These are phyloP conservation scores for Yoshiicerus persimilis DNA, from an alignment of 1,140 invertebrate species.

Conservation along the genomic window DNA sequence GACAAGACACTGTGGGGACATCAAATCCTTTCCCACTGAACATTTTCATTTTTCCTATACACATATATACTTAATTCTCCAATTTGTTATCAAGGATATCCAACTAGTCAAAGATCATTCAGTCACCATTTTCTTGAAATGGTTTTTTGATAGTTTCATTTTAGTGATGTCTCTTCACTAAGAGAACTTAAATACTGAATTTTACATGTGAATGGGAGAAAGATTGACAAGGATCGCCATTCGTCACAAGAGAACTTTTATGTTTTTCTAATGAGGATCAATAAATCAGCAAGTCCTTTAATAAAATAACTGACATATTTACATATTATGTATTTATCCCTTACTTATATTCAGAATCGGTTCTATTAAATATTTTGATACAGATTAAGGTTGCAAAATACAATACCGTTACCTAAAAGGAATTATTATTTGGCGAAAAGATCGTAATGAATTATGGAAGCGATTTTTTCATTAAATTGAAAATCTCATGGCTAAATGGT, in stretches of 20 bases:
- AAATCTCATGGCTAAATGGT: background rate
- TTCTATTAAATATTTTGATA: background rate
- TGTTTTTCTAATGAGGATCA: background rate
- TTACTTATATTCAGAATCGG: background rate
- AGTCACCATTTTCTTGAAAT: too few relatives aligned
- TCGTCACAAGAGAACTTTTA: background rate
- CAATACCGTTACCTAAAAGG: background rate
- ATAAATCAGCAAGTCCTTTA: background rate
- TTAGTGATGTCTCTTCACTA: too few relatives aligned
- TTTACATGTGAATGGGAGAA: background rate
- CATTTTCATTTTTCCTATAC: too few relatives aligned
- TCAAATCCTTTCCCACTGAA: too few relatives aligned
- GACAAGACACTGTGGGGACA: too few relatives aligned
- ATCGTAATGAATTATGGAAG: background rate
- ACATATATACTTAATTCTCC: too few relatives aligned
- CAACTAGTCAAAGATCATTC: too few relatives aligned
- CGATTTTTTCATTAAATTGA: background rate
- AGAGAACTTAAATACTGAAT: background rate
- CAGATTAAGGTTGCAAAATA: too few relatives aligned
- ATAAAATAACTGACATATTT: background rate
- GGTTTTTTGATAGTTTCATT: too few relatives aligned
- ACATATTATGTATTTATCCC: background rate
- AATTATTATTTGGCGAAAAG: background rate
- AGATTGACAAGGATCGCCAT: background rate
- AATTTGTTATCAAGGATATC: too few relatives aligned